Conservation (phyloP, 2,888 invertebrate species). For the Antheraea assamensis region DNA sequence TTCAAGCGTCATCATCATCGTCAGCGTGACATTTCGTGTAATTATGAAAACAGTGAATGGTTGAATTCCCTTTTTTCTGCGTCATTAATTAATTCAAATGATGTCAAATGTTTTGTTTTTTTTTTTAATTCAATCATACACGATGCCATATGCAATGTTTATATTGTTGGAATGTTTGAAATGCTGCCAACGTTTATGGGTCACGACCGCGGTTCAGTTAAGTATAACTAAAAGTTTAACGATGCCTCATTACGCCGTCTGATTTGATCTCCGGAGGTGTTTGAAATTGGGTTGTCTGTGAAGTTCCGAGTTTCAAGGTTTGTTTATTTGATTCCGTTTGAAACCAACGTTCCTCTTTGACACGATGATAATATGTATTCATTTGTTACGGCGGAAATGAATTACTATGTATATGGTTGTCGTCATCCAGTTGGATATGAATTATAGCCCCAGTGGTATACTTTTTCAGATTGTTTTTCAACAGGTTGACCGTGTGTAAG, state of each 20-base stretch:
- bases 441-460: not conserved
- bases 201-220: constrained; percentile 60
- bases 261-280: constrained; percentile 18
- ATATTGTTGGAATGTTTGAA: constrained; percentile 56
- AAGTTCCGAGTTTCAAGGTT: constrained; percentile 8
- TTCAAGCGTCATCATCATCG: not conserved
- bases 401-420: not conserved
- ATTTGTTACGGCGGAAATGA: not conserved
- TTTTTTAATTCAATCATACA: not conserved
- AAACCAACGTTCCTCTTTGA: not conserved
- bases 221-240: constrained; percentile 60
- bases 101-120: not conserved
- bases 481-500: not conserved
- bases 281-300: constrained; percentile 10
- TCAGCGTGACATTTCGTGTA: not conserved
- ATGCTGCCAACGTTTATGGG: constrained; percentile 69
- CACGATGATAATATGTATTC: not conserved
- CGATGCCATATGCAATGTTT: constrained; percentile 44
- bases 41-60: not conserved
- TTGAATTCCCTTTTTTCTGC: not conserved
- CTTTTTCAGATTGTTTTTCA: not conserved
- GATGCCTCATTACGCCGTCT: constrained; percentile 33
- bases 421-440: not conserved
- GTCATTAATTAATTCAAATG: not conserved
- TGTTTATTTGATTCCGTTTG: constrained; percentile 5